Conservation (phyloP, 92 coral and sea anemone species). For the Virgularia gustaviana region DNA sequence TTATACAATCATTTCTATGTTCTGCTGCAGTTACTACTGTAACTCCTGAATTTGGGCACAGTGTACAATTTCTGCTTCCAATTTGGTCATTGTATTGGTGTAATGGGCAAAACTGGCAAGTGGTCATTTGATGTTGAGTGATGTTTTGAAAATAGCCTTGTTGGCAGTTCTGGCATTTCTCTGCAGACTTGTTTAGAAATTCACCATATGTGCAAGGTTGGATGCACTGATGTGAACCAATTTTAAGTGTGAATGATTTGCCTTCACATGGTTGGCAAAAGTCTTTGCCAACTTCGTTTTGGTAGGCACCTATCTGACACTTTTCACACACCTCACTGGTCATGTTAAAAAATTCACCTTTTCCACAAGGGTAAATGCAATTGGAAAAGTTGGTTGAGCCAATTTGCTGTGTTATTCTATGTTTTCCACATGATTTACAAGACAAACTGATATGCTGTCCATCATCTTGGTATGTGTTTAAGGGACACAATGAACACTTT, state of each 20-base stretch:
- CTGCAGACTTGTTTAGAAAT: slow-evolving; percentile 24
- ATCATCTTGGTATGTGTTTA: slow-evolving; percentile 27
- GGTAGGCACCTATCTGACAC: slow-evolving; percentile 3
- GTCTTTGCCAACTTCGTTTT: slow-evolving; percentile 16
- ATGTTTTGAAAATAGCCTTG: slow-evolving; percentile 11
- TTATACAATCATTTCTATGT: background rate
- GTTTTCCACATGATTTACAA: slow-evolving; percentile 28
- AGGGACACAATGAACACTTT: slow-evolving; percentile 25
- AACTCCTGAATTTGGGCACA: background rate
- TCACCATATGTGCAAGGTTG: slow-evolving; percentile 5
- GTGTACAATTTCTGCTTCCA: slow-evolving; percentile 16
- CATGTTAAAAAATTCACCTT: slow-evolving; percentile 21
- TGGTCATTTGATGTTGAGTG: background rate
- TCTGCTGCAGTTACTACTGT: slow-evolving; percentile 8
- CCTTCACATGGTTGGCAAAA: slow-evolving; percentile 10
- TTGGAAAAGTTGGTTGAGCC: slow-evolving; percentile 10
- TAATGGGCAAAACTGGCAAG: background rate
- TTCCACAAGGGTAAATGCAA: slow-evolving; percentile 9
- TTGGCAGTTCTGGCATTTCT: slow-evolving; percentile 9
- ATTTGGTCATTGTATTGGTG: slow-evolving; percentile 6
- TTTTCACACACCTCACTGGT: background rate
- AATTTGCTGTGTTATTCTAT: slow-evolving; percentile 22
- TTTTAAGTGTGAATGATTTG: slow-evolving; percentile 13
- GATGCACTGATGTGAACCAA: slow-evolving; percentile 6
- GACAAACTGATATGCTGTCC: background rate